Evolutionary conservation across 2,888 invertebrate genomes (phyloP).

Genomic region (Drosophila anceps): DNA sequence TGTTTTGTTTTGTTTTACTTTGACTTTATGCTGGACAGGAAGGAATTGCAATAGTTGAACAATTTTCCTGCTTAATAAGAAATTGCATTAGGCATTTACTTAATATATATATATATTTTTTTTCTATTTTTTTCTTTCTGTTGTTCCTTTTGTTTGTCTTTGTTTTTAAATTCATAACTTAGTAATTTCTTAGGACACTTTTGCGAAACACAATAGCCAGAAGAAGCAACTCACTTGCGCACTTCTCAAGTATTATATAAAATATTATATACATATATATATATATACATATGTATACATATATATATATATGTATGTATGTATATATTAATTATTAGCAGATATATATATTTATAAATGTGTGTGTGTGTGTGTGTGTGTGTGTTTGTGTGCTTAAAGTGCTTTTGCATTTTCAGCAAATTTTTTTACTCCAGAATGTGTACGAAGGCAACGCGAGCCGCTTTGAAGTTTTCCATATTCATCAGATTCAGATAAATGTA

Average conservation of each 20-base stretch:
- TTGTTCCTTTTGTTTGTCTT: background rate
- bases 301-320: slow-evolving; percentile 10
- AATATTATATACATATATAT: slow-evolving; percentile 10
- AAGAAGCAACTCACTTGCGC: slow-evolving; percentile 26
- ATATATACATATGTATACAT: slow-evolving; percentile 13
- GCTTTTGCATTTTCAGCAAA: slow-evolving; percentile 18
- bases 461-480: slow-evolving; percentile 15
- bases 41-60: slow-evolving; percentile 10
- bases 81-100: slow-evolving; percentile 23
- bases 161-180: slow-evolving; percentile 54
- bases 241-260: slow-evolving; percentile 32
- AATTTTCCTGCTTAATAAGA: slow-evolving; percentile 8
- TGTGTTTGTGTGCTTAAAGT: slow-evolving; percentile 31
- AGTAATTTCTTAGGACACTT: slow-evolving; percentile 64
- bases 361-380: slow-evolving; percentile 17
- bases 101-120: background rate
- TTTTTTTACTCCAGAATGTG: slow-evolving; percentile 44
- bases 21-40: slow-evolving; percentile 21
- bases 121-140: background rate
- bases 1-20: slow-evolving; percentile 8
- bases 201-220: slow-evolving; percentile 43
- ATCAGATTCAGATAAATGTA: slow-evolving; percentile 19
- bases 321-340: slow-evolving; percentile 1
- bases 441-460: slow-evolving; percentile 48
- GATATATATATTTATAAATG: slow-evolving; percentile 12